Base-by-base conservation (phyloP, 37 sponge, comb jelly and placozoan genomes). In the Axinella damicornis region DNA sequence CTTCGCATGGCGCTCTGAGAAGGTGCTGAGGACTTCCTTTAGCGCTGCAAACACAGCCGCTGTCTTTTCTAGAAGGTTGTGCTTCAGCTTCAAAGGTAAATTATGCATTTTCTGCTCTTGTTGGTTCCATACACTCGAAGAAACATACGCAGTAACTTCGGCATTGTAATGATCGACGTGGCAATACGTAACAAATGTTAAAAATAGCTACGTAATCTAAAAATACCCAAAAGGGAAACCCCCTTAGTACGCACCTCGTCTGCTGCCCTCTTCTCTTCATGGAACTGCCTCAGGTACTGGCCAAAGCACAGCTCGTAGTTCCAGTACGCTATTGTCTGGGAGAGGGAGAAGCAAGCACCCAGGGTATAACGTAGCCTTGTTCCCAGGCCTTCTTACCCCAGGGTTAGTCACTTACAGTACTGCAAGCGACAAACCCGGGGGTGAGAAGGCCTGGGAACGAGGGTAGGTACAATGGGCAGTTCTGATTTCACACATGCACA, bases 271-370 rank as follows among this genome's bases (percentile, higher is more conserved):
- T 78, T 57, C 37, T 76, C 73, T 27, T 93, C 91, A 27, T 94
- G 94, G 37, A 73, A 90, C 58, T 94, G 94, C 39, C 88, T 82
- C 57, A 94, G 24, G 14, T 80, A 76, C 35, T 76, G 30, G 4
- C 88, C 73, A 59, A 87, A 81, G 41, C 94, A 94, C 19, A 94
- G 61, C 53, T 94, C 94, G 63, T 94, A 94, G 1, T 76, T 71
- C 94, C 94, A 94, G 68, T 90, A 94, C 16, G 84, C 87, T 65
- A 92, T 87, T 30, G 86, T 37, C 92, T 92, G 74, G 27, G 53
- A 20, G 61, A 16, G 46, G 9, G 46, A 46, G 9, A 9, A 46
- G 4, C 4, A 46, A 46, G 6, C 31, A 73, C n/a, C n/a, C n/a
- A n/a, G n/a, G n/a, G n/a, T n/a, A n/a, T n/a, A n/a, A n/a, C n/a